These are phyloP conservation scores for Dasysyrphus tricinctus DNA, from an alignment of 2,888 invertebrate species.

Conservation along the genomic window DNA sequence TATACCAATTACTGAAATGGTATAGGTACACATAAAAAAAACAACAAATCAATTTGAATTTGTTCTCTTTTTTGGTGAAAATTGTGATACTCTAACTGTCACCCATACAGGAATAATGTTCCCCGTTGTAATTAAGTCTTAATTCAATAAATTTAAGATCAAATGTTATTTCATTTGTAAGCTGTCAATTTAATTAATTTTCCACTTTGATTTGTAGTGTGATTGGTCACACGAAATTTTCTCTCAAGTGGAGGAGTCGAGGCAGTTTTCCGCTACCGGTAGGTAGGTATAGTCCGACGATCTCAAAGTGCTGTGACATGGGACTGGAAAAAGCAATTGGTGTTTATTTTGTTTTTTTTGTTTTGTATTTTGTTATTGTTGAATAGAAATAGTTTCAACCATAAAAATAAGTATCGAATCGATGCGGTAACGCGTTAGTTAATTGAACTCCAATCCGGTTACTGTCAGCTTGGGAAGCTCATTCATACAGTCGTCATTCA, in stretches of 20 bases:
- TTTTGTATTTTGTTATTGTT: conserved; percentile 13
- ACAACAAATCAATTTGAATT: too few relatives aligned
- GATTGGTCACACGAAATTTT: conserved; percentile 46
- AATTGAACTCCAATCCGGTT: conserved; percentile 59
- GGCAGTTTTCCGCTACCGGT: not conserved
- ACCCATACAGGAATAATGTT: too few relatives aligned
- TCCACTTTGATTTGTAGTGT: conserved; percentile 36
- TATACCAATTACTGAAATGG: too few relatives aligned
- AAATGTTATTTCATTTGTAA: conserved; percentile 45
- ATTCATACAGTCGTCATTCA: conserved; percentile 67
- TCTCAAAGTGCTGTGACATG: not conserved
- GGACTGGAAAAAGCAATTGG: not conserved
- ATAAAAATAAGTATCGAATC: conserved; percentile 67
- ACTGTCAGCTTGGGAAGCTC: conserved; percentile 67
- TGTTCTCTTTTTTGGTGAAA: too few relatives aligned
- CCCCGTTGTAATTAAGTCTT: not conserved
- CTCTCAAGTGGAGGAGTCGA: not conserved
- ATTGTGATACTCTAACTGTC: too few relatives aligned
- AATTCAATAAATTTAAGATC: conserved; percentile 2
- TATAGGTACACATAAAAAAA: too few relatives aligned
- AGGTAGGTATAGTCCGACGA: not conserved
- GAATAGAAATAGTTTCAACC: conserved; percentile 63
- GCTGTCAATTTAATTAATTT: conserved; percentile 71
- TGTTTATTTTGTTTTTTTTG: conserved; percentile 16
- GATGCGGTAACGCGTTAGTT: conserved; percentile 70